Evolutionary conservation across 1,140 invertebrate species (phyloP).

Genomic region (Drosophila pectinifera): DNA sequence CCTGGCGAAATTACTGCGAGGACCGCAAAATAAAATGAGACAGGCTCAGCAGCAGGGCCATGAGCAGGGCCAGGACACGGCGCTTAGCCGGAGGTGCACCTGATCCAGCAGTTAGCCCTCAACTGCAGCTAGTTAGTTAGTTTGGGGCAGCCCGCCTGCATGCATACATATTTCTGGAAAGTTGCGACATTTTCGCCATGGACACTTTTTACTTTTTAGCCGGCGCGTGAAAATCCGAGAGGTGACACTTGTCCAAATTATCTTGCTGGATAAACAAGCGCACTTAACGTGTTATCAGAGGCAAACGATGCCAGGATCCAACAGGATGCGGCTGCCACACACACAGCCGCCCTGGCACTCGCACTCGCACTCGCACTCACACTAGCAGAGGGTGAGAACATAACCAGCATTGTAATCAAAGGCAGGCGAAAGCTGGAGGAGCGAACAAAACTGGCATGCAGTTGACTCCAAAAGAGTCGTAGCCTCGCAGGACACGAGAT

Average conservation of each 20-base stretch:
- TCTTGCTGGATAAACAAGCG: slow-evolving; percentile 80
- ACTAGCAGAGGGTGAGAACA: slow-evolving; percentile 38
- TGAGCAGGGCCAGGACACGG: neutral
- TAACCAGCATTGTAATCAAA: slow-evolving; percentile 79
- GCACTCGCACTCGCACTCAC: slow-evolving; percentile 4
- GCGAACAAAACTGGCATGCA: slow-evolving; percentile 72
- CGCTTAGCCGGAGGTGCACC: slow-evolving; percentile 29
- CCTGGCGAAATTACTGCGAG: slow-evolving; percentile 42
- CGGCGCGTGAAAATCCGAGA: slow-evolving; percentile 79
- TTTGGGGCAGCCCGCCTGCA: slow-evolving; percentile 32
- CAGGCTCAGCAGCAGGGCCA: slow-evolving; percentile 2
- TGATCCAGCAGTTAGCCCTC: slow-evolving; percentile 53
- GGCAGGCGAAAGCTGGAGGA: slow-evolving; percentile 71
- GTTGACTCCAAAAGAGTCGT: slow-evolving; percentile 75
- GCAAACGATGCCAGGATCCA: slow-evolving; percentile 63
- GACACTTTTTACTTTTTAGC: slow-evolving; percentile 50
- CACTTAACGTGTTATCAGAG: slow-evolving; percentile 81
- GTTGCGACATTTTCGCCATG: slow-evolving; percentile 48
- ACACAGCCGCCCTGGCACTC: slow-evolving; percentile 11
- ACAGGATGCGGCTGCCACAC: slow-evolving; percentile 15
- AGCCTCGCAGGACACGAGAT: slow-evolving; percentile 33
- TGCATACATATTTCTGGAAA: slow-evolving; percentile 44
- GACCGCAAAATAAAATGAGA: slow-evolving; percentile 53
- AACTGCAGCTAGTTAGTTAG: slow-evolving; percentile 44
- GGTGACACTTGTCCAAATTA: slow-evolving; percentile 83